A percentile compares a stretch with the other conserved stretches of the same genome.
These are phyloP conservation scores for Sebastes taczanowskii DNA, from an alignment of 2,797 vertebrate species.

Conservation along the genomic window DNA sequence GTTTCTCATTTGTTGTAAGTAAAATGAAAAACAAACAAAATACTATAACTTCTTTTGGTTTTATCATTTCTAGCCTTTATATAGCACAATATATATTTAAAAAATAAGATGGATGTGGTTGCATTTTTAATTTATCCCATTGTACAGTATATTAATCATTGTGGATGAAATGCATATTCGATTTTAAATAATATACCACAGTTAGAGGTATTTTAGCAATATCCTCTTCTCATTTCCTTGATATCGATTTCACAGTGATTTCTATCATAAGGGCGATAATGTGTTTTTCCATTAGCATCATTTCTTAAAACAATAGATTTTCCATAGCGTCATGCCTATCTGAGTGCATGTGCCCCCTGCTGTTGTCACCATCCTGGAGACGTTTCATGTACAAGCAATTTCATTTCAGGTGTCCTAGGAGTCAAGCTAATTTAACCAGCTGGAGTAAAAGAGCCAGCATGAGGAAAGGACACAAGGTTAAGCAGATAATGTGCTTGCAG, in stretches of 20 bases:
- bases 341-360: constrained; percentile 31
- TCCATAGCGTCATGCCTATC: constrained; percentile 30
- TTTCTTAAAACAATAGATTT: constrained; percentile 31
- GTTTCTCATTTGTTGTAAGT: background rate
- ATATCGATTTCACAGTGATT: constrained; percentile 65
- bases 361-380: constrained; percentile 43
- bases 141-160: constrained; percentile 26
- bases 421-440: constrained; percentile 78
- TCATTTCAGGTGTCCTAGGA: constrained; percentile 65
- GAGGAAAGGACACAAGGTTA: constrained; percentile 81
- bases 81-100: background rate
- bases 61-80: background rate
- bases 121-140: constrained; percentile 4
- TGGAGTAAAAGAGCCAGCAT: constrained; percentile 63
- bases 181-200: constrained; percentile 6
- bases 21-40: background rate
- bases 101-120: background rate
- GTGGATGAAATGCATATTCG: constrained; percentile 5
- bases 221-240: constrained; percentile 47
- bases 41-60: background rate
- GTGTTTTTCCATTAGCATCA: constrained; percentile 39
- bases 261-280: constrained; percentile 42
- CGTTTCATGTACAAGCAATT: constrained; percentile 67
- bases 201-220: constrained; percentile 12
- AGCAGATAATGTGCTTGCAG: constrained; percentile 73